These are phyloP conservation scores for Istiophorus platypterus DNA, from an alignment of 2,113 vertebrate species.

Conservation along the genomic window DNA sequence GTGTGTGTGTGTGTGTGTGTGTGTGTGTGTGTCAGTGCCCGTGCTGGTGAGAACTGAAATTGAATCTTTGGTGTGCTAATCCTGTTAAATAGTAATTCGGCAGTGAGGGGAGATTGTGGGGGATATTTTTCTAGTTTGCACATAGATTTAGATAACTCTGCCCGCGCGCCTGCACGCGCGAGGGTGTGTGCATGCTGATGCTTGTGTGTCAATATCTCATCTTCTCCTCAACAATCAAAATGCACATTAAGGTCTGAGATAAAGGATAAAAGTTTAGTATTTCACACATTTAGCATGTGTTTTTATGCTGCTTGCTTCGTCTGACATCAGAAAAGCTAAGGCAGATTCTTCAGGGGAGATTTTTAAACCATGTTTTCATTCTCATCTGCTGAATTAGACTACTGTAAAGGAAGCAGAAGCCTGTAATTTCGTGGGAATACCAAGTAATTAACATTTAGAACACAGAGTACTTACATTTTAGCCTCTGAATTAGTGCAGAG, in stretches of 20 bases:
- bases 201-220: constrained; percentile 44
- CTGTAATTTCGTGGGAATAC: constrained; percentile 34
- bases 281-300: too few relatives aligned
- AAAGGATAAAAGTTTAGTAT: neutral
- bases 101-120: constrained; percentile 45
- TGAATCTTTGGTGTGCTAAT: constrained; percentile 71
- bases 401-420: constrained; percentile 9
- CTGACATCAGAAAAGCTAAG: neutral
- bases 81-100: constrained; percentile 64
- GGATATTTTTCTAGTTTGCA: constrained; percentile 58
- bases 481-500: constrained; percentile 41
- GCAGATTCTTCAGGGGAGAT: neutral
- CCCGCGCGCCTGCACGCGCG: constrained; percentile 40
- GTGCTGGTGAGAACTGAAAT: constrained; percentile 52
- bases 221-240: constrained; percentile 56
- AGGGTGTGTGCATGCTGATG: constrained; percentile 63
- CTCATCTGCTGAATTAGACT: neutral
- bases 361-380: neutral
- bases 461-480: constrained; percentile 38
- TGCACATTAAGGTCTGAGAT: constrained; percentile 10
- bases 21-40: constrained; percentile 13
- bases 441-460: constrained; percentile 51
- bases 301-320: neutral
- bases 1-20: constrained; percentile 25
- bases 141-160: constrained; percentile 61